Base-by-base conservation (phyloP, 2,888 invertebrate species). In the Thereva unica region DNA sequence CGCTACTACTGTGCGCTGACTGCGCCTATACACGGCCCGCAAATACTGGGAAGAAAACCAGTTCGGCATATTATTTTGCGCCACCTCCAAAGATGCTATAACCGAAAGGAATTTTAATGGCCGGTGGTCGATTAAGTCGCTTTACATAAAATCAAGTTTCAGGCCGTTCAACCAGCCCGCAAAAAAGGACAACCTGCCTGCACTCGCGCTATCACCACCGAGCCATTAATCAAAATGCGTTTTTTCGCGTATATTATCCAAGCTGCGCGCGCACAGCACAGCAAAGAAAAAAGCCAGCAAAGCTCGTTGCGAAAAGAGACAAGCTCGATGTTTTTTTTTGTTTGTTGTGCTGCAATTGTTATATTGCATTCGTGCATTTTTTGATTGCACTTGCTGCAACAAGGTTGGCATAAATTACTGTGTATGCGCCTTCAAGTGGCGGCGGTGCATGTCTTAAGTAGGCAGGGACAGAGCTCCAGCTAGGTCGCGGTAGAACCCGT, bases 31-130 rank as follows among this genome's bases (percentile, higher is more conserved):
- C n/a, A 47, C 10, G 9, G 49, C 10, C n/a, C 5, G 49, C 10
- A n/a, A n/a, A n/a, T 10, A 8, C 47, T 59, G 57, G 47, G 47
- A 47, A 37, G 4, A 59, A 47, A 59, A 59, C 57, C 47, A 59
- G 57, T 59, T 59, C 47, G 12, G 35, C 34, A 10, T 7, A 42
- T 47, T 38, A 44, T 52, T 12, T 64, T 64, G 54, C 47, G 55
- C 66, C 57, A 66, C 66, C 66, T 57, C 57, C 50, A 66, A 52
- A 44, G 57, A 66, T 66, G 56, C 56, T 56, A 65, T 56, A 65
- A 65, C 56, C 65, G 10, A 50, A 47, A 56, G 56, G 65, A 64
- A 64, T 64, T 64, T 64, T 64, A 64, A 64, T 64, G 64, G 54
- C 37, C 44, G 64, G 54, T 64, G 54, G 54, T 42, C 55, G 64